A percentile compares a stretch with the other conserved stretches of the same genome.
Conservation (phyloP, 2,888 invertebrate species). For the Eupithecia tripunctaria region DNA sequence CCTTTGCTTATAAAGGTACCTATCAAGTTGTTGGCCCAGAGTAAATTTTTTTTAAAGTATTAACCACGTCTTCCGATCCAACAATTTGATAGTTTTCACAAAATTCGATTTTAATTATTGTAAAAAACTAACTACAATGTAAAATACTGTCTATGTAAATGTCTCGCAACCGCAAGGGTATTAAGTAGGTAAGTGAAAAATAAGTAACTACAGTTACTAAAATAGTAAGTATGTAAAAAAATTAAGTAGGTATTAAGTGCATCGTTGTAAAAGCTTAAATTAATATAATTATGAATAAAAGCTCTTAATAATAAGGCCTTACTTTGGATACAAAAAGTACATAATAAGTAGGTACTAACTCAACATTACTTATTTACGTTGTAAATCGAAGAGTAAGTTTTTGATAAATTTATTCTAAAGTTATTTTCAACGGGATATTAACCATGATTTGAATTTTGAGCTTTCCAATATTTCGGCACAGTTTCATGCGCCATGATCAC, state of each 20-base stretch:
- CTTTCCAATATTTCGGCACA: too few species aligned
- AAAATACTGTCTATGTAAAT: constrained; percentile 5
- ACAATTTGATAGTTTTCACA: neutral
- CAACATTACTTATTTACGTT: neutral
- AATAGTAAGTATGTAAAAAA: constrained; percentile 1
- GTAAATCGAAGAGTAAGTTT: too few species aligned
- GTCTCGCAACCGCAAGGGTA: neutral
- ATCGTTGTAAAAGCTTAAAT: neutral
- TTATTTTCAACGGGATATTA: too few species aligned
- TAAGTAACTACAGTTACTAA: neutral
- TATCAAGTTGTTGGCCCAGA: neutral
- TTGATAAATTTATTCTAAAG: too few species aligned
- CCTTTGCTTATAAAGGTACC: too few species aligned
- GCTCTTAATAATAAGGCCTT: neutral
- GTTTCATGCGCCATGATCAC: too few species aligned
- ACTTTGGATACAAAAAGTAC: neutral
- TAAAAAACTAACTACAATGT: neutral
- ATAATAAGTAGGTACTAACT: neutral
- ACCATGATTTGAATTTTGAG: too few species aligned
- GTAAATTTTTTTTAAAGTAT: neutral
- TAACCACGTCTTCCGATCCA: neutral
- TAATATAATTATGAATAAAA: neutral
- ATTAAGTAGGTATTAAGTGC: constrained; percentile 1
- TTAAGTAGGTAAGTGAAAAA: neutral
- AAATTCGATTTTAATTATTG: neutral